Conservation (phyloP, 2,888 invertebrate genomes). For the Muschampia plurimacula region DNA sequence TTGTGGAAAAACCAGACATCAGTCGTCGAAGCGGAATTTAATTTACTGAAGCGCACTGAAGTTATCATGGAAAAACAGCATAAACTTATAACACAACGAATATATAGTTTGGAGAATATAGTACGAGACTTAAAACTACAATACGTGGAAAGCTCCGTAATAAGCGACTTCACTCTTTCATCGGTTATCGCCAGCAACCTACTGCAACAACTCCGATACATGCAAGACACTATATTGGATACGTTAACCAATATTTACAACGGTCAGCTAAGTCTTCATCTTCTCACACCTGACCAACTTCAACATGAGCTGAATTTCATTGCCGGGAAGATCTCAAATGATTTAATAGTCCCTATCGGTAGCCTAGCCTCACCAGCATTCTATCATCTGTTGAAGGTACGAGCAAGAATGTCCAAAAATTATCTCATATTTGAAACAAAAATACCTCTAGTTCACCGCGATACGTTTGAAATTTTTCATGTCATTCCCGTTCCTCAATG, state of each 20-base stretch:
- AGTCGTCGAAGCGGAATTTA: conserved; percentile 44
- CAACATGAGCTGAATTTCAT: neutral
- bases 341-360: neutral
- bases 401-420: conserved; percentile 38
- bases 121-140: neutral
- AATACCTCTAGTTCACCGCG: conserved; percentile 34
- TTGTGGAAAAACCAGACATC: conserved; percentile 47
- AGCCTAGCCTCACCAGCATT: neutral
- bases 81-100: conserved; percentile 20
- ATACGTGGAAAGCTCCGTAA: neutral
- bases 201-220: conserved; percentile 9
- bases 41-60: conserved; percentile 41
- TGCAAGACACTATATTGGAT: conserved; percentile 17
- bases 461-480: conserved; percentile 13
- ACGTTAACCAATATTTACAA: conserved; percentile 33
- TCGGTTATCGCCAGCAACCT: conserved; percentile 26
- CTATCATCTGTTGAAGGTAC: conserved; percentile 38
- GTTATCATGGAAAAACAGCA: conserved; percentile 36
- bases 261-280: conserved; percentile 28
- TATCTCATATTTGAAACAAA: conserved; percentile 40
- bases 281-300: conserved; percentile 28
- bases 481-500: conserved; percentile 29
- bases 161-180: conserved; percentile 18
- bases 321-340: neutral
- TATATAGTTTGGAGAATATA: neutral